These are phyloP conservation scores for Yponomeuta evonymella DNA, from an alignment of 2,888 invertebrate genomes.

Conservation along the genomic window DNA sequence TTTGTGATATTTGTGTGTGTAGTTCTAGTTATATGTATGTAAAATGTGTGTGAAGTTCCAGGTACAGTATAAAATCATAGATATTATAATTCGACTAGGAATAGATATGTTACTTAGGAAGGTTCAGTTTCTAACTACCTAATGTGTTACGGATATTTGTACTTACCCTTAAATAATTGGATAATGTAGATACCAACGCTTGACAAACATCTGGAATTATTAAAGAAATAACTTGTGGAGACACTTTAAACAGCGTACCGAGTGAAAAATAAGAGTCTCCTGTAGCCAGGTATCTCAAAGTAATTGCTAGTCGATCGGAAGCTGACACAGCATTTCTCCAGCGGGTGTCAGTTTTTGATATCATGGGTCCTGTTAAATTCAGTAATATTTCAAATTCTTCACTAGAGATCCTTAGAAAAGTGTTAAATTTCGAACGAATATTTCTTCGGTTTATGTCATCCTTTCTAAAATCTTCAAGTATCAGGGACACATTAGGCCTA, in stretches of 20 bases:
- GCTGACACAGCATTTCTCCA: conserved; percentile 24
- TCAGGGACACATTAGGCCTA: conserved; percentile 16
- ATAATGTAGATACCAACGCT: conserved; percentile 24
- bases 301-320: conserved; percentile 24
- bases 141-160: conserved; percentile 24
- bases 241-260: conserved; percentile 26
- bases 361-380: conserved; percentile 21
- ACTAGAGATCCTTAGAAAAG: conserved; percentile 25
- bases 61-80: conserved; percentile 25
- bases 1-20: conserved; percentile 24
- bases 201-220: conserved; percentile 26
- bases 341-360: conserved; percentile 18
- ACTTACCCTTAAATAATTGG: conserved; percentile 25
- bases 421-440: conserved; percentile 24
- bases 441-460: conserved; percentile 25
- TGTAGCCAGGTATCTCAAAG: conserved; percentile 24
- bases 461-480: conserved; percentile 25
- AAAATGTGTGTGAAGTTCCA: conserved; percentile 26
- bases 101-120: conserved; percentile 23
- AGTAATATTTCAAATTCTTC: conserved; percentile 26
- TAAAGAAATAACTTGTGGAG: conserved; percentile 25
- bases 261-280: conserved; percentile 26
- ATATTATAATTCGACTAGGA: conserved; percentile 26
- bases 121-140: conserved; percentile 23
- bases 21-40: conserved; percentile 25